Base-by-base conservation (phyloP, 2,888 invertebrate species). In the Euproctis similis region DNA sequence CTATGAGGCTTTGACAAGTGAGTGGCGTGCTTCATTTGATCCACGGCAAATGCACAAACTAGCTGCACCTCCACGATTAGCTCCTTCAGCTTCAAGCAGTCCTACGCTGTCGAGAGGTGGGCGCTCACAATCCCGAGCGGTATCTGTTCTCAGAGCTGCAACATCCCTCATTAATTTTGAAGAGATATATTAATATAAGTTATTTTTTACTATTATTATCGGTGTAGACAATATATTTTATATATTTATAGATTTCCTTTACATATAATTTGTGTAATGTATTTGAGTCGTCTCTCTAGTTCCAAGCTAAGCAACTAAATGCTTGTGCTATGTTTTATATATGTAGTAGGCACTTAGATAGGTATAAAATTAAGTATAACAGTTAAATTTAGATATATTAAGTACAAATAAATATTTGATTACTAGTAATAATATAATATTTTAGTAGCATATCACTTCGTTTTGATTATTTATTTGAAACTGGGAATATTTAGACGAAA, bases 101-200 rank as follows among this genome's bases (percentile, higher is more conserved):
- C 61, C 66, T 0, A 66, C 75, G 0, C 72, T 69, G 0, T 24
- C 30, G 0, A 51, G 39, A 4, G 64, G 77, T 1, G 76, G 71
- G 30, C 61, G 82, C 0, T 75, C 76, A 0, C 67, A 59, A 14
- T 82, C 82, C 0, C 42, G 82, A 9, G 84, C 84, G 0, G 82
- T 75, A 1, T 84, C 84, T 0, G 81, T 84, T 0, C 56, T 84
- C 0, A 50, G 53, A 26, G 84, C 82, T 1, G 84, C 84, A 0
- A 48, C 77, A 0, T 81, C 78, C 0, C 81, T 84, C 16, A 82
- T 84, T 4, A 82, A 84, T 33, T 82, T 84, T 39, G 73, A 84
- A 41, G 77, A 82, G 30, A 76, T 77, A 34, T 82, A 82, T 12
- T 23, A 12, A 14, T n/a, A n/a, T n/a, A n/a, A n/a, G n/a, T n/a